Conservation (phyloP, 2,113 vertebrate genomes). For the Hippopotamus amphibius region DNA sequence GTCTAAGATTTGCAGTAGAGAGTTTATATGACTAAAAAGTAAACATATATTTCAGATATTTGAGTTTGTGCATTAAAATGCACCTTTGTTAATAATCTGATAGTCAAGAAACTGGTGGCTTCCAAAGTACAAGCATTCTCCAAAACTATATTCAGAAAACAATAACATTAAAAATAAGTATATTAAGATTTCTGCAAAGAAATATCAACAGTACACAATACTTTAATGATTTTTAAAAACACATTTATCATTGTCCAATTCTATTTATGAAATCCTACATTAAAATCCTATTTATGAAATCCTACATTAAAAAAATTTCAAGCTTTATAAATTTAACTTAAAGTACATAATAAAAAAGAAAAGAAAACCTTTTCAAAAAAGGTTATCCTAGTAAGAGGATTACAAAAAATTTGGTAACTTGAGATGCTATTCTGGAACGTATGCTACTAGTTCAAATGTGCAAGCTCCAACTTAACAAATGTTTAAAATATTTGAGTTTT, state of each 20-base stretch:
- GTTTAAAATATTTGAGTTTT: conserved; percentile 92
- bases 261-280: conserved; percentile 51
- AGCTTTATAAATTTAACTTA: conserved; percentile 65
- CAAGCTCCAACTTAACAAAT: conserved; percentile 92
- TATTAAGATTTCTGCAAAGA: conserved; percentile 39
- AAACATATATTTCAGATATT: conserved; percentile 53
- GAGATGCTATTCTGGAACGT: conserved; percentile 87
- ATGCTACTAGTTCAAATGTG: conserved; percentile 89
- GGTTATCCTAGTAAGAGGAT: conserved; percentile 86
- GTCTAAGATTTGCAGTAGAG: conserved; percentile 19
- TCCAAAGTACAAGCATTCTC: conserved; percentile 15
- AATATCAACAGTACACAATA: not conserved
- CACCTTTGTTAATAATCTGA: conserved; percentile 45
- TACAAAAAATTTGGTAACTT: conserved; percentile 86
- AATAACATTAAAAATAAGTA: conserved; percentile 17
- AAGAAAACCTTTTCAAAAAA: conserved; percentile 70
- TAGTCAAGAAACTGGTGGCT: not conserved
- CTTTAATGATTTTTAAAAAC: conserved; percentile 37
- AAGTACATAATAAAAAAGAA: conserved; percentile 57
- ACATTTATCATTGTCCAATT: conserved; percentile 57
- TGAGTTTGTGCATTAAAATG: conserved; percentile 53
- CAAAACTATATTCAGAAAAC: conserved; percentile 38
- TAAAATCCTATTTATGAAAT: conserved; percentile 59
- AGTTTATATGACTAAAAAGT: conserved; percentile 60
- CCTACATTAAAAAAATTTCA: conserved; percentile 64